A percentile compares a stretch with the other conserved stretches of the same genome.
Evolutionary conservation across 2,113 vertebrate species (phyloP).

Genomic region (Pterocles burchelli): DNA sequence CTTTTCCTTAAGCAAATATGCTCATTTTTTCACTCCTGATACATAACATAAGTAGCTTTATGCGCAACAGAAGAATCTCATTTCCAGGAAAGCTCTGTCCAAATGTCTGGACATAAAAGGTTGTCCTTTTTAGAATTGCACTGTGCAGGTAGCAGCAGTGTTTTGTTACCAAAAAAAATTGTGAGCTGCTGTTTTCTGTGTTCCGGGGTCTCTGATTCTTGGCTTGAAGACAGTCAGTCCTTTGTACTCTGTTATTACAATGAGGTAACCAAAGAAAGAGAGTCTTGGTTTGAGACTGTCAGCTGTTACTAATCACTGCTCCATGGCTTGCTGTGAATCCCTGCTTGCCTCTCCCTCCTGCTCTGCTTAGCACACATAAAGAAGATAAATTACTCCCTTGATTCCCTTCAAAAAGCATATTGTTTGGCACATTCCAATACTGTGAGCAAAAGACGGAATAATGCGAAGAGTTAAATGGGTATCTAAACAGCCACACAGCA

Average conservation of each 20-base stretch:
- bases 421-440: conserved; percentile 81
- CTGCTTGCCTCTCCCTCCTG: conserved; percentile 75
- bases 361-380: conserved; percentile 86
- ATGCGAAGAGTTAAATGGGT: conserved; percentile 73
- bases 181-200: conserved; percentile 69
- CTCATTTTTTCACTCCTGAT: neutral
- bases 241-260: conserved; percentile 81
- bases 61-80: neutral
- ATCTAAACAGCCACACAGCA: conserved; percentile 64
- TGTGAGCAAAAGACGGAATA: conserved; percentile 72
- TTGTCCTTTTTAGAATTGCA: conserved; percentile 24
- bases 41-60: neutral
- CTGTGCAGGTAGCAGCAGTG: conserved; percentile 65
- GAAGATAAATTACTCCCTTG: conserved; percentile 79
- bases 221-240: conserved; percentile 79
- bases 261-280: conserved; percentile 81
- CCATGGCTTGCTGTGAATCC: conserved; percentile 77
- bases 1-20: neutral
- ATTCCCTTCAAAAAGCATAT: conserved; percentile 82
- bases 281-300: conserved; percentile 77
- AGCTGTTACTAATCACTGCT: conserved; percentile 85
- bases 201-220: conserved; percentile 75
- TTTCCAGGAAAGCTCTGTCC: neutral
- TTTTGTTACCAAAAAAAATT: conserved; percentile 58
- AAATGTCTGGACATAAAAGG: conserved; percentile 10